These are phyloP conservation scores for Perccottus glenii DNA, from an alignment of 2,113 vertebrate genomes.

Conservation along the genomic window DNA sequence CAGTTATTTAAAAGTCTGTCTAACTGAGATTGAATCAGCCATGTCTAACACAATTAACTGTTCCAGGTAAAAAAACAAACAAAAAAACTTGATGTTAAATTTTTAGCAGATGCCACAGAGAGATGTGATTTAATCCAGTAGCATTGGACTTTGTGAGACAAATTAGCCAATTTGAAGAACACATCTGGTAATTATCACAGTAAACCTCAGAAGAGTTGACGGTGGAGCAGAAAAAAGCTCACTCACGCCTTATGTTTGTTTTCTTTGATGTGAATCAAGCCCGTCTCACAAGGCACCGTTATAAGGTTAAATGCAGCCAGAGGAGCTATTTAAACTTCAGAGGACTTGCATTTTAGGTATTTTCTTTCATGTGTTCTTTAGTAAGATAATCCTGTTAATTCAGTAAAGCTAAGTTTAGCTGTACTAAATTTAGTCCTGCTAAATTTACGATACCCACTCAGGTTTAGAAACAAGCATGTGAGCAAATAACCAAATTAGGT, in stretches of 20 bases:
- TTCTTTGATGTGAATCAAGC: slow-evolving; percentile 42
- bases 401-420: slow-evolving; percentile 18
- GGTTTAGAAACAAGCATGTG: slow-evolving; percentile 10
- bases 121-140: slow-evolving; percentile 26
- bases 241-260: slow-evolving; percentile 28
- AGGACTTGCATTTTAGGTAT: slow-evolving; percentile 7
- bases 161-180: slow-evolving; percentile 40
- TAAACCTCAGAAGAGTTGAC: slow-evolving; percentile 32
- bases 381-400: slow-evolving; percentile 28
- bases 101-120: slow-evolving; percentile 10
- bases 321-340: slow-evolving; percentile 36
- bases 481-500: slow-evolving; percentile 1
- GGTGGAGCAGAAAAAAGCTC: slow-evolving; percentile 32
- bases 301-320: slow-evolving; percentile 36
- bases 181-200: slow-evolving; percentile 49
- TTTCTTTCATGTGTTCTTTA: slow-evolving; percentile 12
- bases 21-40: slow-evolving; percentile 34
- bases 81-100: neutral
- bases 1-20: slow-evolving; percentile 46
- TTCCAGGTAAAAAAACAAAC: slow-evolving; percentile 33
- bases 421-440: slow-evolving; percentile 23
- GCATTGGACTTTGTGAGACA: slow-evolving; percentile 34
- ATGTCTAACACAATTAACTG: slow-evolving; percentile 41
- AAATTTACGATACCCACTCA: slow-evolving; percentile 1
- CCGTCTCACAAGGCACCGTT: slow-evolving; percentile 29